A percentile compares a stretch with the other conserved stretches of the same genome.
phyloP scores from a whole-genome alignment of 2,113 vertebrate species.

The Laticauda laticaudata region DNA sequence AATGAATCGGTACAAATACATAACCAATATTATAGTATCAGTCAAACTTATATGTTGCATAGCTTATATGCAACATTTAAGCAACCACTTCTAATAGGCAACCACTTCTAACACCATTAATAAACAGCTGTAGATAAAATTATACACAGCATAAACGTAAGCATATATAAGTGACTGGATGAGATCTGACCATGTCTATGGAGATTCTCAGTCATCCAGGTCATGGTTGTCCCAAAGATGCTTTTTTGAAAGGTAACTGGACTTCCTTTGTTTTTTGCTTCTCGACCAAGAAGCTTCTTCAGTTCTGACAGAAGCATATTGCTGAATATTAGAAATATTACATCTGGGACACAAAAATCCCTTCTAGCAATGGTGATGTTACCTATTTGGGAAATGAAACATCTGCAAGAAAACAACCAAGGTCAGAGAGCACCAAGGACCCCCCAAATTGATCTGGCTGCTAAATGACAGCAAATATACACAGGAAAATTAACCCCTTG shows the following conservation, averaged over 20 bases:
- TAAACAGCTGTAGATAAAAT: not conserved
- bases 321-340: not conserved
- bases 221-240: not conserved
- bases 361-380: no score
- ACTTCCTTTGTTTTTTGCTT: not conserved
- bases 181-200: not conserved
- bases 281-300: not conserved
- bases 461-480: not conserved
- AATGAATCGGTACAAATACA: not conserved
- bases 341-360: not conserved
- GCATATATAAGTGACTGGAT: not conserved
- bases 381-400: no score
- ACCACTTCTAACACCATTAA: constrained; percentile 13
- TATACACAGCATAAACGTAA: not conserved
- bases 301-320: not conserved
- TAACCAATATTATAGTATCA: constrained; percentile 20
- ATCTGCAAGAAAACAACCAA: no score
- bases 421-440: no score
- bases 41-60: not conserved
- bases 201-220: not conserved
- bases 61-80: not conserved
- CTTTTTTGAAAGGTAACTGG: not conserved
- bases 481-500: not conserved
- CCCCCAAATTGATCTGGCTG: not conserved
- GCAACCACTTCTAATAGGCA: not conserved